Evolutionary conservation across 2,797 vertebrate genomes (phyloP).

Genomic region (Chelonia mydas): DNA sequence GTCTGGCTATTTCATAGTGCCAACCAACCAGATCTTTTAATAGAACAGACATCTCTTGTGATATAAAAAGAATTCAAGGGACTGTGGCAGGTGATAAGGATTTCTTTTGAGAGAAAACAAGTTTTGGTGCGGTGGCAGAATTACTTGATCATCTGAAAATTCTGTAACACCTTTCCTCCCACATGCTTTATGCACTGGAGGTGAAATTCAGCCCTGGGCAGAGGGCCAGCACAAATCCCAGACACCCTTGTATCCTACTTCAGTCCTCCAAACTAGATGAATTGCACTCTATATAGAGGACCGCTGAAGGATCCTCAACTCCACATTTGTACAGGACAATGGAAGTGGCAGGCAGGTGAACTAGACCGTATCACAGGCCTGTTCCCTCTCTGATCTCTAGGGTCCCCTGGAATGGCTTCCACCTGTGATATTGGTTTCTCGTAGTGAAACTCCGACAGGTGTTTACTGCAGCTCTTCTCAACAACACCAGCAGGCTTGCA

Average conservation of each 20-base stretch:
- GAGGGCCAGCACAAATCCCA: rapidly evolving
- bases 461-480: rapidly evolving
- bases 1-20: constrained; percentile 24
- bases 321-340: not conserved
- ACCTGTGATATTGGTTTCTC: rapidly evolving
- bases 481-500: not conserved
- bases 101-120: not conserved
- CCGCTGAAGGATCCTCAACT: not conserved
- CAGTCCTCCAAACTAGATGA: rapidly evolving
- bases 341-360: not conserved
- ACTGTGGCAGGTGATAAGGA: not conserved
- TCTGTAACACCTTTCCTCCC: not conserved
- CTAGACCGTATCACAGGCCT: not conserved
- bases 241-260: rapidly evolving
- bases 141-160: not conserved
- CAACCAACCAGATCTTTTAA: not conserved
- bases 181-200: rapidly evolving
- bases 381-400: rapidly evolving
- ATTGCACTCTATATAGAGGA: rapidly evolving
- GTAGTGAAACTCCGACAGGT: not conserved
- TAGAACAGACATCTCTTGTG: not conserved
- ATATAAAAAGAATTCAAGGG: not conserved
- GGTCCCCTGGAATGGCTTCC: rapidly evolving
- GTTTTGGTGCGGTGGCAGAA: not conserved
- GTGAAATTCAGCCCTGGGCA: not conserved